Percentiles rank a stretch among this genome's conserved stretches.
phyloP scores from a whole-genome alignment of 2,888 invertebrate species.

The Eristalis pertinax region DNA sequence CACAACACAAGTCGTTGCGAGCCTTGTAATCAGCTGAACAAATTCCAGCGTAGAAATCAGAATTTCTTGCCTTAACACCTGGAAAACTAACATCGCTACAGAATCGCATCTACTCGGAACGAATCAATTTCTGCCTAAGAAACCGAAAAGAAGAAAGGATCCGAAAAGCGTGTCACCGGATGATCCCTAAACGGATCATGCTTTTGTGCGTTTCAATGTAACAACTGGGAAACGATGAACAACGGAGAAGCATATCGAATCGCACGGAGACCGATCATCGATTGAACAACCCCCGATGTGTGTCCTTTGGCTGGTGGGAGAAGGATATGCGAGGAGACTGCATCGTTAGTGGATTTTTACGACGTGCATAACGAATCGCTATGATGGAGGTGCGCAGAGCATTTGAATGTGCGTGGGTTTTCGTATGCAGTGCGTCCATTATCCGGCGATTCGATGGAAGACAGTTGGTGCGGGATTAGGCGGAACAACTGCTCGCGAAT shows the following conservation, averaged over 20 bases:
- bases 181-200: slow-evolving; percentile 54
- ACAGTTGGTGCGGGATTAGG: neutral
- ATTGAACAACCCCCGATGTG: slow-evolving; percentile 39
- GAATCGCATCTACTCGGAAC: slow-evolving; percentile 69
- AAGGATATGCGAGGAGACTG: slow-evolving; percentile 7
- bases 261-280: slow-evolving; percentile 54
- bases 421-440: neutral
- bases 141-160: slow-evolving; percentile 10
- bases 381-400: slow-evolving; percentile 47
- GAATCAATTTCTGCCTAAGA: slow-evolving; percentile 62
- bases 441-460: neutral
- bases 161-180: slow-evolving; percentile 66
- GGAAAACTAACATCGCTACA: slow-evolving; percentile 69
- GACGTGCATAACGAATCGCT: slow-evolving; percentile 63
- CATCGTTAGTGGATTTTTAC: slow-evolving; percentile 67
- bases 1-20: slow-evolving; percentile 43
- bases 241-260: slow-evolving; percentile 63
- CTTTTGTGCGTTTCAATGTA: slow-evolving; percentile 16
- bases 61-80: slow-evolving; percentile 74
- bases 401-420: neutral
- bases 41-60: slow-evolving; percentile 71
- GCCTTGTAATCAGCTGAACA: slow-evolving; percentile 49
- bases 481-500: neutral
- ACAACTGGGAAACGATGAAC: slow-evolving; percentile 48
- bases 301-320: slow-evolving; percentile 28